Conservation (phyloP, 2,797 vertebrate genomes). For the Enteromius trimaculatus region DNA sequence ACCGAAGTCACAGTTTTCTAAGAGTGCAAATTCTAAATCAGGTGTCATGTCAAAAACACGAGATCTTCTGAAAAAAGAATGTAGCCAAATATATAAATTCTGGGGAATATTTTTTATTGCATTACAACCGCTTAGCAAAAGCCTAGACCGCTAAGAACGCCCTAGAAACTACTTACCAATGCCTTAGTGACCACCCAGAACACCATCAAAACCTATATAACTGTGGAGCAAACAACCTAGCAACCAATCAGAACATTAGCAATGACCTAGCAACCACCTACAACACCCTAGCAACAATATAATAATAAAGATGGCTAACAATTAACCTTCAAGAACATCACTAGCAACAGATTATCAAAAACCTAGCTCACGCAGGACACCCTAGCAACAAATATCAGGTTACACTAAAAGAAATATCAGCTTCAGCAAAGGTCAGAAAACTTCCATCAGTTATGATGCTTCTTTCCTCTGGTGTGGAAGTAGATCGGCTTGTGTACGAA, state of each 20-base stretch:
- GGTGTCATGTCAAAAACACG: not conserved
- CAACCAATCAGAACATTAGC: not conserved
- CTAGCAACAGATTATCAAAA: not conserved
- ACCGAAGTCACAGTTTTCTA: no score
- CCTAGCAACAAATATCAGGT: not conserved
- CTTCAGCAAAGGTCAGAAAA: no score
- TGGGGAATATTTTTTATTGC: no score
- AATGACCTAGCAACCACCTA: not conserved
- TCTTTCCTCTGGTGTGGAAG: slow-evolving; percentile 3
- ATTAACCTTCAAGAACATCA: not conserved
- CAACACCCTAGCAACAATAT: not conserved
- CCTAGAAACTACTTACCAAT: not conserved
- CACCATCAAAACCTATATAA: not conserved
- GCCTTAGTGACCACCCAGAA: not conserved
- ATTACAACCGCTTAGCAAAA: not conserved
- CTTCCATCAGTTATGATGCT: no score
- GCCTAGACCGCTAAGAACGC: not conserved
- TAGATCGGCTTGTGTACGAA: not conserved
- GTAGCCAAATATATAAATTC: not conserved
- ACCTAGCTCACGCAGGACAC: not conserved
- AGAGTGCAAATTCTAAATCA: not conserved
- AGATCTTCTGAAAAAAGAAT: not conserved
- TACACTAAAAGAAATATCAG: not conserved
- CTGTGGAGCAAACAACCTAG: not conserved
- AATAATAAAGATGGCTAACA: not conserved